These are phyloP conservation scores for Tachypleus tridentatus DNA, from an alignment of 1,140 invertebrate genomes.

Conservation along the genomic window DNA sequence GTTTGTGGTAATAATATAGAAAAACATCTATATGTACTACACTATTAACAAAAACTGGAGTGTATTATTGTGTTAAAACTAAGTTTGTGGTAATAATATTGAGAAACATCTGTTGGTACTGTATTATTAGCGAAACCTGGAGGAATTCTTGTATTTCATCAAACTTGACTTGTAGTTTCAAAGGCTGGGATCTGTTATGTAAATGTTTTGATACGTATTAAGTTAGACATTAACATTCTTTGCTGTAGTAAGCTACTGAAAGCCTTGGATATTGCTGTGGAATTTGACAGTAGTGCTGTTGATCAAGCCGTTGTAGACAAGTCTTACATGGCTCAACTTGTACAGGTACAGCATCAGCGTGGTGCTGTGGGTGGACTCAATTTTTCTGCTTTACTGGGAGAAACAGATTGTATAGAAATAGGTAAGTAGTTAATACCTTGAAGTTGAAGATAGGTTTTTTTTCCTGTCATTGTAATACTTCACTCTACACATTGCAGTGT, in stretches of 20 bases:
- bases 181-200: too few relatives aligned
- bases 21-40: too few relatives aligned
- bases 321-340: conserved; percentile 78
- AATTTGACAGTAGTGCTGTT: conserved; percentile 50
- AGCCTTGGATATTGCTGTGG: conserved; percentile 57
- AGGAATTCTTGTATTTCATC: conserved; percentile 12
- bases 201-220: too few relatives aligned
- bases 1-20: too few relatives aligned
- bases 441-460: too few relatives aligned
- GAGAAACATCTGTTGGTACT: conserved; percentile 7
- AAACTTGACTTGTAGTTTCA: conserved; percentile 3
- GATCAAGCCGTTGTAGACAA: conserved; percentile 68
- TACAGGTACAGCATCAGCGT: conserved; percentile 72
- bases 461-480: too few relatives aligned
- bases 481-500: too few relatives aligned
- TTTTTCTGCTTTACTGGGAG: conserved; percentile 46
- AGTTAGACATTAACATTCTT: too few relatives aligned
- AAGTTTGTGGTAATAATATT: too few relatives aligned
- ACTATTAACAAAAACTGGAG: too few relatives aligned
- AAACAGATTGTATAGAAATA: conserved; percentile 25
- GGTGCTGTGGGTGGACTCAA: conserved; percentile 70
- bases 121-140: conserved; percentile 12
- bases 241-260: conserved; percentile 51
- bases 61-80: too few relatives aligned
- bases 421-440: conserved; percentile 9